These are phyloP conservation scores for Drosophila yakuba DNA, from an alignment of 1,140 invertebrate genomes.

Conservation along the genomic window DNA sequence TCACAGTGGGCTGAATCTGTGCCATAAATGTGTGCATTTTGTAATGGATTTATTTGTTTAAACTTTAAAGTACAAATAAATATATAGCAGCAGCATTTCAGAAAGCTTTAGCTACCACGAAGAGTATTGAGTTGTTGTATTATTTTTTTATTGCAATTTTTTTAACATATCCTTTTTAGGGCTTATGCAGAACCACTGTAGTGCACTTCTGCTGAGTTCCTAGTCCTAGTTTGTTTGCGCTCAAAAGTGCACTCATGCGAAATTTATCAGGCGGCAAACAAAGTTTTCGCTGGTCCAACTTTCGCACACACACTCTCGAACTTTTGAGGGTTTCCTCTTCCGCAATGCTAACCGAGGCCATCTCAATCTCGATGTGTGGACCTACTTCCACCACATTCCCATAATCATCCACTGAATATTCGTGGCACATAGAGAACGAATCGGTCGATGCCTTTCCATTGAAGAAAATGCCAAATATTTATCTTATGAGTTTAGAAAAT, in stretches of 20 bases:
- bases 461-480: not conserved
- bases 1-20: constrained; percentile 3
- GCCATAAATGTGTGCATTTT: not conserved
- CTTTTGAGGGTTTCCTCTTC: constrained; percentile 23
- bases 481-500: not conserved
- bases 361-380: constrained; percentile 25
- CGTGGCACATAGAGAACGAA: not conserved
- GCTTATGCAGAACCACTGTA: constrained; percentile 12
- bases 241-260: constrained; percentile 79
- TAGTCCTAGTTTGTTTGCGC: constrained; percentile 73
- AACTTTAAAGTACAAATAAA: not conserved
- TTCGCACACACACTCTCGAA: constrained; percentile 71
- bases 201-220: constrained; percentile 27
- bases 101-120: too few relatives aligned
- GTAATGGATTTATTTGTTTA: too few relatives aligned
- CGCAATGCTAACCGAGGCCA: constrained; percentile 25
- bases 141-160: not conserved
- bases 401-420: constrained; percentile 11
- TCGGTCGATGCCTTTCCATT: not conserved
- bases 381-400: not conserved
- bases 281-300: constrained; percentile 83
- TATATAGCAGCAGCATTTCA: not conserved
- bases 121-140: too few relatives aligned
- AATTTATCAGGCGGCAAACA: constrained; percentile 69
- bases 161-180: not conserved